These are phyloP conservation scores for Tetramorium alpestre DNA, from an alignment of 1,140 invertebrate genomes.

Conservation along the genomic window DNA sequence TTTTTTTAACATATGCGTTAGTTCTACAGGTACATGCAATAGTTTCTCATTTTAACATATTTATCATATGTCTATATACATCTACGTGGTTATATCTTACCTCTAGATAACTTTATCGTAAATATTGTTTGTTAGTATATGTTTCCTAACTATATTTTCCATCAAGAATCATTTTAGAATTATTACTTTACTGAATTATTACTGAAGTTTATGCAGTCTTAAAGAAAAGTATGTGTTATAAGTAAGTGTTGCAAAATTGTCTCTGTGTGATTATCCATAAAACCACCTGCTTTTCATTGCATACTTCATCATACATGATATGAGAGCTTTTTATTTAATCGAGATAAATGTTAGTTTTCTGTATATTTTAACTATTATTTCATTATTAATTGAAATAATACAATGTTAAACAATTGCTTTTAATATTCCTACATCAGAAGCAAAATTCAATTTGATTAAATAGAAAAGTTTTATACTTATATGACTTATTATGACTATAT, in stretches of 20 bases:
- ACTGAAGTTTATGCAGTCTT: not conserved
- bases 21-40: not conserved
- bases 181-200: not conserved
- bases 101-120: slow-evolving; percentile 4
- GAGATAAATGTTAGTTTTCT: not conserved
- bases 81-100: not conserved
- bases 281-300: not conserved
- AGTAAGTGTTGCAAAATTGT: not conserved
- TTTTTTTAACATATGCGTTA: not conserved
- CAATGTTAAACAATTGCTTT: not conserved
- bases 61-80: not conserved
- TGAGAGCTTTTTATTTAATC: not conserved
- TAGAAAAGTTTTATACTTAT: not conserved
- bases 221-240: not conserved
- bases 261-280: not conserved
- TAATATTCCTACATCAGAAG: not conserved
- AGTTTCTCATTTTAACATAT: not conserved
- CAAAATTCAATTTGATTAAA: not conserved
- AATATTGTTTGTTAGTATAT: not conserved
- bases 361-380: not conserved
- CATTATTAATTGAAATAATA: not conserved
- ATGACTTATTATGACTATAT: not conserved
- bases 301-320: not conserved
- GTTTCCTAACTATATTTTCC: not conserved
- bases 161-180: not conserved